Evolutionary conservation across 2,113 vertebrate genomes (phyloP), one percentile per base, ranked within the genome.

Genomic region (Thunnus thynnus): DNA sequence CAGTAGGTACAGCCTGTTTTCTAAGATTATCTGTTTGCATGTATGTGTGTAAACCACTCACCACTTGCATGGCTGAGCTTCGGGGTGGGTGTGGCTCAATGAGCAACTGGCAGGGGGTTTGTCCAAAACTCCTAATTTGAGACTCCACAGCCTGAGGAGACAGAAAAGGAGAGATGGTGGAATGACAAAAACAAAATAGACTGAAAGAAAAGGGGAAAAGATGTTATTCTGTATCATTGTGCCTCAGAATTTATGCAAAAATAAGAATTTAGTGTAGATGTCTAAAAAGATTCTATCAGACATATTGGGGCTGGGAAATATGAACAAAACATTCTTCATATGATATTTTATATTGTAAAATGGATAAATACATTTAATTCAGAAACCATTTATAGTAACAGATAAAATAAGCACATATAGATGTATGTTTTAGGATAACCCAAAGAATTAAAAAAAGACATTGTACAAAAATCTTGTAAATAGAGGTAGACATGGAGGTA

Each of bases 31-130:
- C 51, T 76, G 64, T 67, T 78, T 83, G 67, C 58, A 56, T 48
- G 52, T 61, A 20, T 52, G 72, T 64, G 48, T 8, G 25, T 48
- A 66, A 7, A 13, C 51, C 47, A 97, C 98, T 97, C 93, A 99
- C 98, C 96, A 97, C 97, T 91, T 99, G 98, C 98, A 99, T 99
- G 88, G 98, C 97, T 32, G 98, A 99, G 79, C 98, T 98, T 93
- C 98, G 89, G 16, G 98, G 98, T 81, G 97, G 96, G 94, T 99
- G 98, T 44, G 98, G 98, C 79, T 99, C 98, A 74, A 99, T 97
- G 72, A 99, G 96, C 70, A 99, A 94, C 90, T 99, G 98, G 82
- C 96, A 97, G 80, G 98, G 98, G 18, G 97, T 99, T 94, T 99
- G 98, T 92, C 98, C 98, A 93, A 99, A 99, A 91, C 98, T 98